These are phyloP conservation scores for Phycodurus eques DNA, from an alignment of 2,113 vertebrate genomes.

Conservation along the genomic window DNA sequence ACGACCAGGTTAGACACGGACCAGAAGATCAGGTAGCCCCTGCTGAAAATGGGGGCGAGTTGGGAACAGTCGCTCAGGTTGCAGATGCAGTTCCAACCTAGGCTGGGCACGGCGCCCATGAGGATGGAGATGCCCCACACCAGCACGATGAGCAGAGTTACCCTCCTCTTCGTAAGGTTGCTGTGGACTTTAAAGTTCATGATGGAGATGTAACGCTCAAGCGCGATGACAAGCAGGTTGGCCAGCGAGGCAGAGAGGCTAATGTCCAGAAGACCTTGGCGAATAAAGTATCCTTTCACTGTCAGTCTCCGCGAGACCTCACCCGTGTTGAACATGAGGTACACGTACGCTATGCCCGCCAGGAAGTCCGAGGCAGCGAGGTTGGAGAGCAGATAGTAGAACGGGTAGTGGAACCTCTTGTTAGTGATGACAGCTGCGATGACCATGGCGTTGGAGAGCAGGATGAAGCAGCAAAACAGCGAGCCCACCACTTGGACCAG, in stretches of 20 bases:
- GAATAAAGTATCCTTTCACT: slow-evolving; percentile 87
- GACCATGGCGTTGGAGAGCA: slow-evolving; percentile 91
- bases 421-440: slow-evolving; percentile 92
- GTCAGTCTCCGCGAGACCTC: slow-evolving; percentile 78
- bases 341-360: slow-evolving; percentile 92
- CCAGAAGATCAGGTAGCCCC: slow-evolving; percentile 96
- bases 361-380: slow-evolving; percentile 94
- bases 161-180: slow-evolving; percentile 90
- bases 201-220: slow-evolving; percentile 92
- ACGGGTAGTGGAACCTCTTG: slow-evolving; percentile 91
- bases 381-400: slow-evolving; percentile 94
- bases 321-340: slow-evolving; percentile 95
- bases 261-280: slow-evolving; percentile 90
- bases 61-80: slow-evolving; percentile 82
- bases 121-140: slow-evolving; percentile 92
- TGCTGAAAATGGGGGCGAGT: slow-evolving; percentile 91
- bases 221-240: slow-evolving; percentile 90
- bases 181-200: slow-evolving; percentile 92
- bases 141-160: slow-evolving; percentile 85
- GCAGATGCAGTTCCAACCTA: slow-evolving; percentile 98
- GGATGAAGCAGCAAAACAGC: slow-evolving; percentile 91
- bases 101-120: slow-evolving; percentile 89
- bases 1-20: slow-evolving; percentile 85
- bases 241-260: slow-evolving; percentile 91
- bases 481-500: slow-evolving; percentile 84